A percentile compares a stretch with the other conserved stretches of the same genome.
Evolutionary conservation across 2,113 vertebrate genomes (phyloP).

Genomic region (Hemichromis elongatus): DNA sequence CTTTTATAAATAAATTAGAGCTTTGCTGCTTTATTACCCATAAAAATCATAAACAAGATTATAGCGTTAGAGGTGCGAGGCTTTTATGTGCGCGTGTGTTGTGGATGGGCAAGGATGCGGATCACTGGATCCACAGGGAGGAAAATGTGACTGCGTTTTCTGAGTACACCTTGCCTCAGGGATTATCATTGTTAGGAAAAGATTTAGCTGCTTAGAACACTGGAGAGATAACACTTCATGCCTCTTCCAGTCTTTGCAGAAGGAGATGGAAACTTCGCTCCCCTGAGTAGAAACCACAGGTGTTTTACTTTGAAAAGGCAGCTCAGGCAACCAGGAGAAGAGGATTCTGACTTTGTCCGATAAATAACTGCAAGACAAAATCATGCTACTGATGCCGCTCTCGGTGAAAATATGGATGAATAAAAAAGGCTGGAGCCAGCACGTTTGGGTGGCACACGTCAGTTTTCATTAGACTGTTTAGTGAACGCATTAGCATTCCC

Average conservation of each 20-base stretch:
- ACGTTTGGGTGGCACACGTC: not conserved
- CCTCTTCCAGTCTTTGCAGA: not conserved
- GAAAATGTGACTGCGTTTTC: constrained; percentile 26
- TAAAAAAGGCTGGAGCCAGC: not conserved
- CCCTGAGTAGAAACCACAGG: constrained; percentile 26
- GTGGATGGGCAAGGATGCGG: not conserved
- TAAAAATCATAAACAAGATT: not conserved
- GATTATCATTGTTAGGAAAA: constrained; percentile 47
- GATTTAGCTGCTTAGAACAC: constrained; percentile 42
- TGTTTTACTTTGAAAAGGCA: constrained; percentile 34
- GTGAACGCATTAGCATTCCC: not conserved
- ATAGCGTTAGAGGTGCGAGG: not conserved
- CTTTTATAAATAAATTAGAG: not conserved
- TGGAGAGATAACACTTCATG: constrained; percentile 22
- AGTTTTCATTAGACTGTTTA: not conserved
- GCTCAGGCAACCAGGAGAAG: constrained; percentile 1
- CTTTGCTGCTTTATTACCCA: not conserved
- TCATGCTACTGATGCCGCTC: not conserved
- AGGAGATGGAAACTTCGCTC: constrained; percentile 20
- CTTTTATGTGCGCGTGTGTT: not conserved
- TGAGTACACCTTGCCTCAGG: constrained; percentile 17
- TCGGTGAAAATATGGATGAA: not conserved
- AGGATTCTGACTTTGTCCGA: not conserved
- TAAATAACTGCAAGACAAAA: not conserved
- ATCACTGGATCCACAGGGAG: constrained; percentile 11